Conservation (phyloP, 2,888 invertebrate genomes). For the Macropis europaea region DNA sequence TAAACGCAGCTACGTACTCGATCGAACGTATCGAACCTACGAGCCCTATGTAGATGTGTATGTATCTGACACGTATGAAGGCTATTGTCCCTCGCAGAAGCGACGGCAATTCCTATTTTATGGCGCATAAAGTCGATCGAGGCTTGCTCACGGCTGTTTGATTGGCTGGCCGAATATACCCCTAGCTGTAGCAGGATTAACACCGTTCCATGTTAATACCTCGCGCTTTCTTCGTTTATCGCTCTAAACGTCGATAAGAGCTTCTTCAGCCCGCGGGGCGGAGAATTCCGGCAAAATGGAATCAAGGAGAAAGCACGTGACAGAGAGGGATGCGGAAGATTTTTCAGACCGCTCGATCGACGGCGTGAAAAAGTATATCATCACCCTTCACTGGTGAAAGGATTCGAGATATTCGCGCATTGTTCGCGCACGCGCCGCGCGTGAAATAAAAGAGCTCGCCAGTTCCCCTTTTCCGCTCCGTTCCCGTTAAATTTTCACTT, state of each 20-base stretch:
- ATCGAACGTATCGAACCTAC: neutral
- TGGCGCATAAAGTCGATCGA: constrained; percentile 70
- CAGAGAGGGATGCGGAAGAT: too few species aligned
- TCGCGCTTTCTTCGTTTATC: neutral
- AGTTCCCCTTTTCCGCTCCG: constrained; percentile 22
- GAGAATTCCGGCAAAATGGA: too few species aligned
- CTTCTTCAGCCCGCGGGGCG: neutral
- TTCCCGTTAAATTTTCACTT: constrained; percentile 62
- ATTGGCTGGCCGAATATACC: constrained; percentile 68
- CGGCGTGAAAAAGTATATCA: constrained; percentile 68
- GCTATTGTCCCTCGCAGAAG: constrained; percentile 22
- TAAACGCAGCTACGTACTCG: too few species aligned
- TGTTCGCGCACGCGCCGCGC: constrained; percentile 47
- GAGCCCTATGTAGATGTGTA: neutral
- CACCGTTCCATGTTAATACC: constrained; percentile 43
- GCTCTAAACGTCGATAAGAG: constrained; percentile 29
- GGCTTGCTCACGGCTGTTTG: constrained; percentile 63
- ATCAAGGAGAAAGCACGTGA: too few species aligned
- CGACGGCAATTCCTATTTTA: constrained; percentile 69
- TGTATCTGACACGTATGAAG: neutral
- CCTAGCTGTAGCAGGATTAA: constrained; percentile 66
- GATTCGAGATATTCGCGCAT: constrained; percentile 57
- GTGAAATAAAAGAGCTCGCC: constrained; percentile 49
- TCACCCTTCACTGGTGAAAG: constrained; percentile 57
- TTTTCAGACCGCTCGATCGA: constrained; percentile 25